Conservation (phyloP, 1,140 invertebrate species). For the Ceratoteleas bidentatus region DNA sequence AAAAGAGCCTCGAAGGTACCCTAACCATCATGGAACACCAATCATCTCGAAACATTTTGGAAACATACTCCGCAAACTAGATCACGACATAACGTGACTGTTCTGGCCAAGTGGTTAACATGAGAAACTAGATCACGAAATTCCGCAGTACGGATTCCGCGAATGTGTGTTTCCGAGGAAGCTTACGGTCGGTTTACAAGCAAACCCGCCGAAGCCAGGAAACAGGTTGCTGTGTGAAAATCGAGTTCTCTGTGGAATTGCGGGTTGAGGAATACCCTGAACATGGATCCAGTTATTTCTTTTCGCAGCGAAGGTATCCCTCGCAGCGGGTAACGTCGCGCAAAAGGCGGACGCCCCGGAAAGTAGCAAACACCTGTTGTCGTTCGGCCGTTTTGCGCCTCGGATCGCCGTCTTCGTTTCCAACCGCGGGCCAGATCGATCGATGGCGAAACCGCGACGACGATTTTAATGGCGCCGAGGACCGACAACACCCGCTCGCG, state of each 20-base stretch:
- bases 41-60: too few species aligned
- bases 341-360: constrained; percentile 18
- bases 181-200: too few species aligned
- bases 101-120: too few species aligned
- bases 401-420: constrained; percentile 22
- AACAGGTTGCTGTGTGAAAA: background rate
- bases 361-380: constrained; percentile 63
- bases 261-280: too few species aligned
- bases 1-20: too few species aligned
- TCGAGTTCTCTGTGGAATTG: background rate
- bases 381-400: constrained; percentile 35
- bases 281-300: too few species aligned
- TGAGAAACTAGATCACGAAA: too few species aligned
- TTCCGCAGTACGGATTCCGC: too few species aligned
- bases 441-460: constrained; percentile 43
- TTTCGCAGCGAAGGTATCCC: background rate
- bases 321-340: background rate
- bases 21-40: too few species aligned
- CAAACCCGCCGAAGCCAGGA: background rate
- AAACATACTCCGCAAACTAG: too few species aligned
- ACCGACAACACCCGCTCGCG: constrained; percentile 18
- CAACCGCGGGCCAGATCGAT: constrained; percentile 49
- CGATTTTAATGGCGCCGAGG: constrained; percentile 53
- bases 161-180: too few species aligned
- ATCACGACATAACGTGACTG: too few species aligned